These are phyloP conservation scores for Parelbella ahira DNA, from an alignment of 2,888 invertebrate species.

Conservation along the genomic window DNA sequence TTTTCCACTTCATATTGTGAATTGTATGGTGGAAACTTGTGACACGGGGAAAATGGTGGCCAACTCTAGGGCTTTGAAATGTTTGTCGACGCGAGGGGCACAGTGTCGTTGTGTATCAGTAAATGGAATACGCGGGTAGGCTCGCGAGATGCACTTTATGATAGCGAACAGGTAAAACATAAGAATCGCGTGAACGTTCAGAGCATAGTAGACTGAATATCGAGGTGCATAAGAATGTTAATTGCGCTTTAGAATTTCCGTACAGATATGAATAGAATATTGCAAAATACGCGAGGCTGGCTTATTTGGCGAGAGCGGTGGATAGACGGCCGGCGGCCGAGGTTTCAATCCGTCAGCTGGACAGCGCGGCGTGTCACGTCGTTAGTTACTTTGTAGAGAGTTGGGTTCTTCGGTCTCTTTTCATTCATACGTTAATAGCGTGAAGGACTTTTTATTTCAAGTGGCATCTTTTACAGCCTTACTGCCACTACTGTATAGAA, in stretches of 20 bases:
- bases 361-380: too few relatives aligned
- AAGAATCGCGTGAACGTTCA: conserved; percentile 27
- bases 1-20: conserved; percentile 32
- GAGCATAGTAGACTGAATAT: background rate
- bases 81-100: conserved; percentile 24
- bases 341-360: too few relatives aligned
- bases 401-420: too few relatives aligned
- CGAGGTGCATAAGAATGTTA: conserved; percentile 30
- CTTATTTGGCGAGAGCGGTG: conserved; percentile 70
- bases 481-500: too few relatives aligned
- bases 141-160: conserved; percentile 47
- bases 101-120: conserved; percentile 20
- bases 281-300: conserved; percentile 60
- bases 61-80: conserved; percentile 13
- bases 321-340: too few relatives aligned
- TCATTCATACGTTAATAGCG: too few relatives aligned
- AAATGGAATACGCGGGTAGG: conserved; percentile 40
- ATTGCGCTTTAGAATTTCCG: conserved; percentile 27
- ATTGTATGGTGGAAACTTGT: conserved; percentile 13
- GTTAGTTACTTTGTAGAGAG: too few relatives aligned
- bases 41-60: conserved; percentile 20
- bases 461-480: too few relatives aligned
- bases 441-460: too few relatives aligned
- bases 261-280: conserved; percentile 53
- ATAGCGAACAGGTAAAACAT: conserved; percentile 53